Conservation (phyloP, 2,113 vertebrate species). For the Nematolebias whitei region DNA sequence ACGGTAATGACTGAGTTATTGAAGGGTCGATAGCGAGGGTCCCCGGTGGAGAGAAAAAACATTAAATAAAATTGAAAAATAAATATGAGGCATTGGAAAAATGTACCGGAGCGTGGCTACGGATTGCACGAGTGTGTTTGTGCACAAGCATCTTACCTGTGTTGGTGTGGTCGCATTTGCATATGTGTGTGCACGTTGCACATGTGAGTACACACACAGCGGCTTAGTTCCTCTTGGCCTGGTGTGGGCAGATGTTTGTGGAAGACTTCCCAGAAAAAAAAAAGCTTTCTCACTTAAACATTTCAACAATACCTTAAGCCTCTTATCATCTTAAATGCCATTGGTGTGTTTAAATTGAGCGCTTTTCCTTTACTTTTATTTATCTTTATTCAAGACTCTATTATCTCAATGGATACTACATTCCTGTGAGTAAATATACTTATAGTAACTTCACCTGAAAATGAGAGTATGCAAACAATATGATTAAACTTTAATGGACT, state of each 20-base stretch:
- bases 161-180: neutral
- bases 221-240: constrained; percentile 41
- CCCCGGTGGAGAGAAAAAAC: constrained; percentile 2
- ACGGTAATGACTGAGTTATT: constrained; percentile 11
- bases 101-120: neutral
- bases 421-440: neutral
- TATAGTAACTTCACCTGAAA: neutral
- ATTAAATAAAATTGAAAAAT: constrained; percentile 21
- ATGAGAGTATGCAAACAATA: neutral
- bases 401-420: constrained; percentile 5
- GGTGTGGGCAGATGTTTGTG: constrained; percentile 73
- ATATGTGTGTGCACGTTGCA: neutral
- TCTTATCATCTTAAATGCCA: constrained; percentile 65
- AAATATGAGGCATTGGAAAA: neutral
- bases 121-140: neutral
- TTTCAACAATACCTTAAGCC: constrained; percentile 71
- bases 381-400: constrained; percentile 8
- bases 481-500: neutral
- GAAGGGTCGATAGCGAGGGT: constrained; percentile 24
- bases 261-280: constrained; percentile 62
- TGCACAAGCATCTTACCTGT: constrained; percentile 15
- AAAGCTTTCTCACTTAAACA: constrained; percentile 67
- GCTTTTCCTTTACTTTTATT: constrained; percentile 53
- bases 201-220: constrained; percentile 19
- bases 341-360: constrained; percentile 40